phyloP scores from a whole-genome alignment of 2,113 vertebrate genomes.

The Pagrus major region DNA sequence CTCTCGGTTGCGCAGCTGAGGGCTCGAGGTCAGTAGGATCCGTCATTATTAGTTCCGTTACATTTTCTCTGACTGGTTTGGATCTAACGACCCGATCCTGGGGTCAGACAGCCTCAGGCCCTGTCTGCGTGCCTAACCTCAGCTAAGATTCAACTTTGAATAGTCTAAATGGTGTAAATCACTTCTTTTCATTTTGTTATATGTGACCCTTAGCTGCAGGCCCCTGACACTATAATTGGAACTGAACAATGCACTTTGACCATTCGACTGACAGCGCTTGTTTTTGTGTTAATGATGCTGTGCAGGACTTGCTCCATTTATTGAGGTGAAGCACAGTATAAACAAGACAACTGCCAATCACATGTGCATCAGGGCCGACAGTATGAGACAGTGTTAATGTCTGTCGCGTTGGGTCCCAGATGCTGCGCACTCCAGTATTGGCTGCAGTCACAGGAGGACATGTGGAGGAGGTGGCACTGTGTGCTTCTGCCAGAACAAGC shows the following conservation, averaged over 20 bases:
- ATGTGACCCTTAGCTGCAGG: conserved; percentile 27
- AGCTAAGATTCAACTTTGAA: conserved; percentile 21
- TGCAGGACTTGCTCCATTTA: neutral
- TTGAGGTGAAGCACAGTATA: neutral
- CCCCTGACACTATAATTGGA: conserved; percentile 41
- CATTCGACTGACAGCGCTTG: neutral
- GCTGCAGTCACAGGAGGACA: conserved; percentile 35
- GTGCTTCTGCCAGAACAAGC: conserved; percentile 36
- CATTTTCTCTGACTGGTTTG: conserved; percentile 65
- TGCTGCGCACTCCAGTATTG: conserved; percentile 32
- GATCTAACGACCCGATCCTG: conserved; percentile 52
- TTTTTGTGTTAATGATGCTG: neutral
- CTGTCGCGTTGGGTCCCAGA: conserved; percentile 11
- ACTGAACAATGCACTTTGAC: conserved; percentile 8
- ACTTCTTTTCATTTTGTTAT: conserved; percentile 16
- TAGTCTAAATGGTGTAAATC: conserved; percentile 23
- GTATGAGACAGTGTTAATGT: conserved; percentile 11
- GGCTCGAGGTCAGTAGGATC: conserved; percentile 57
- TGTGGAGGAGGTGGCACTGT: conserved; percentile 42
- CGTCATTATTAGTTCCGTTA: conserved; percentile 69
- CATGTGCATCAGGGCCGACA: neutral
- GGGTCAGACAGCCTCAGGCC: conserved; percentile 53
- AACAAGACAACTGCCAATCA: conserved; percentile 14
- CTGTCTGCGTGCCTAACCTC: conserved; percentile 45
- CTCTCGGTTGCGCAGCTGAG: conserved; percentile 32